Evolutionary conservation across 2,113 vertebrate genomes (phyloP), one percentile per base, ranked within the genome.

Genomic region (Bagarius yarrelli): DNA sequence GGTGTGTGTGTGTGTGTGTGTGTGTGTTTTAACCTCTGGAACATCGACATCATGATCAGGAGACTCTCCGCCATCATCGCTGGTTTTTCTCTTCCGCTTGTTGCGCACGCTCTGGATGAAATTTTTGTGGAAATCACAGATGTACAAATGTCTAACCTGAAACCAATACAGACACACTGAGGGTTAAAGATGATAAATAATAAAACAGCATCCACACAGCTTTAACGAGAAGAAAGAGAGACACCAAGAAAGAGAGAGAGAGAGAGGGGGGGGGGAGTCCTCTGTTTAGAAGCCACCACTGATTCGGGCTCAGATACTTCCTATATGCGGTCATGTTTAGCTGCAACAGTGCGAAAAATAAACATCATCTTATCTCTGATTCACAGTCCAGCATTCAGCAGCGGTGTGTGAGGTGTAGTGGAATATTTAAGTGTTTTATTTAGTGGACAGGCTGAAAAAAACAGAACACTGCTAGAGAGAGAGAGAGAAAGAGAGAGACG

Each of bases 41-140:
- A 97, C 95, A 86, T 99, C 97, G 0, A 94, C 94, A 0, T 98
- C 98, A 0, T 98, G 98, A 79, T 99, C 98, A 2, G 98, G 98
- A 73, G 97, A 99, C 71, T 99, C 98, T 21, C 97, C 98, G 0
- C 98, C 98, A 4, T 99, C 98, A 23, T 99, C 97, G 0, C 98
- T 99, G 0, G 97, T 97, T 93, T 98, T 99, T 86, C 97, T 94
- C 94, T 99, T 99, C 81, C 98, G 95, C 91, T 98, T 99, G 90
- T 98, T 99, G 83, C 98, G 94, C 60, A 99, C 96, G 4, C 98
- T 99, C 83, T 99, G 98, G 87, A 99, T 99, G 92, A 98, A 99
- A 87, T 98, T 98, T 92, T 99, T 99, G 86, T 99, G 98, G 88
- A 99, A 99, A 88, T 99, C 98, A 1, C 98, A 98, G 86, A 99